These are phyloP conservation scores for Macaria notata DNA, from an alignment of 2,888 invertebrate species.

Conservation along the genomic window DNA sequence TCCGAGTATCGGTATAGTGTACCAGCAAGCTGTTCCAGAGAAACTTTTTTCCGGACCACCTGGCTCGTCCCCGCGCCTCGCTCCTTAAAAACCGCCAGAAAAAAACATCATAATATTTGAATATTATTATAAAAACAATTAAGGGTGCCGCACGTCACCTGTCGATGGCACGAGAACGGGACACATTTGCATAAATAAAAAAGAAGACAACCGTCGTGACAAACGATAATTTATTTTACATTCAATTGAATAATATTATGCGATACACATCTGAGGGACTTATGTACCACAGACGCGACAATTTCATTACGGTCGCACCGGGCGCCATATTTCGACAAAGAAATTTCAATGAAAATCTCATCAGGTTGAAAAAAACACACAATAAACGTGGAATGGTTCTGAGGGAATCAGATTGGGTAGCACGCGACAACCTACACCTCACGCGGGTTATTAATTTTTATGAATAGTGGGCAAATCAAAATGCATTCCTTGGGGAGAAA, in stretches of 20 bases:
- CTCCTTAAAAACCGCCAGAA: slow-evolving; percentile 59
- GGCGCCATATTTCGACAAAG: slow-evolving; percentile 8
- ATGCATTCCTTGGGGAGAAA: slow-evolving; percentile 10
- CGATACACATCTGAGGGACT: slow-evolving; percentile 26
- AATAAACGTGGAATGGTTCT: slow-evolving; percentile 8
- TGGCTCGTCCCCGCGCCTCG: slow-evolving; percentile 75
- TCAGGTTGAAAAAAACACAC: slow-evolving; percentile 6
- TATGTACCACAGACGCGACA: slow-evolving; percentile 11
- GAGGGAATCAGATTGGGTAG: slow-evolving; percentile 11
- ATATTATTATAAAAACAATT: slow-evolving; percentile 81
- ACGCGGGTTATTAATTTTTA: slow-evolving; percentile 20
- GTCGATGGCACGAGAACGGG: slow-evolving; percentile 79
- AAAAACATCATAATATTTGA: slow-evolving; percentile 81
- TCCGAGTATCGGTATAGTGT: too few relatives aligned
- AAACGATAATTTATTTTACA: slow-evolving; percentile 34
- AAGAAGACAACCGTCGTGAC: slow-evolving; percentile 31
- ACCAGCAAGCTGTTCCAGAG: slow-evolving; percentile 64
- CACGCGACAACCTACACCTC: slow-evolving; percentile 19
- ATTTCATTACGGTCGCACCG: slow-evolving; percentile 13
- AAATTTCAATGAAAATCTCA: slow-evolving; percentile 3
- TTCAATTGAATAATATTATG: slow-evolving; percentile 21
- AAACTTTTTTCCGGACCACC: slow-evolving; percentile 74
- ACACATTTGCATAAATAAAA: slow-evolving; percentile 71
- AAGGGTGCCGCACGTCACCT: slow-evolving; percentile 79
- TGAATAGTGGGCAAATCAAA: slow-evolving; percentile 14